Evolutionary conservation across 2,888 invertebrate species (phyloP).

Genomic region (Cantharis nigra): DNA sequence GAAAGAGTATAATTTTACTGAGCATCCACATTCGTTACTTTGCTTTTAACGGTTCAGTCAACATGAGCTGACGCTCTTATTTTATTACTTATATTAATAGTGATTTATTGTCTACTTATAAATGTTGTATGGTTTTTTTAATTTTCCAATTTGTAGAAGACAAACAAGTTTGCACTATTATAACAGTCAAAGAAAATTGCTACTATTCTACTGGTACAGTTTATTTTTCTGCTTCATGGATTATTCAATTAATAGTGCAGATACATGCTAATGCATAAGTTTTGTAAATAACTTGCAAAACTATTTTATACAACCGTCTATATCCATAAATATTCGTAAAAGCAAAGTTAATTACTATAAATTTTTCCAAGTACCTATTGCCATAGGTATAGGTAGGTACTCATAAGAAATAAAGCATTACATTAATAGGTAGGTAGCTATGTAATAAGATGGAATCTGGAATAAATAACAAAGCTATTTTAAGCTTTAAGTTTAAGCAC

Average conservation of each 20-base stretch:
- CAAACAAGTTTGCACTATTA: not conserved
- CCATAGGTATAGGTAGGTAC: no score
- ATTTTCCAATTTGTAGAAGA: not conserved
- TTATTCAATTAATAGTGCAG: not conserved
- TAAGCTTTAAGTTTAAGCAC: no score
- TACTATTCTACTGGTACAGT: not conserved
- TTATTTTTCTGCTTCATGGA: not conserved
- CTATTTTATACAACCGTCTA: not conserved
- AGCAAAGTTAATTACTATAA: not conserved
- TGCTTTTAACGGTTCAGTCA: constrained; percentile 25
- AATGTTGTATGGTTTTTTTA: not conserved
- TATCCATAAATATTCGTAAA: not conserved
- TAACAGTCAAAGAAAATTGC: not conserved
- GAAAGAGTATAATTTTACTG: constrained; percentile 4
- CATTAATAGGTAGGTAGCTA: not conserved
- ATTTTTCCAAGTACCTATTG: not conserved
- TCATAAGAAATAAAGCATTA: not conserved
- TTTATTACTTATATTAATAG: constrained; percentile 12
- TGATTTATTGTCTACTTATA: constrained; percentile 14
- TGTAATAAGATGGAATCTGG: not conserved
- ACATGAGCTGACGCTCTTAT: constrained; percentile 17
- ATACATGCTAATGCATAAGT: not conserved
- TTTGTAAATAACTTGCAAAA: not conserved
- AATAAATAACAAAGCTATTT: no score
- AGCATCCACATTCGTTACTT: constrained; percentile 13